Conservation (phyloP, 2,888 invertebrate species). For the Cerastis leucographa region DNA sequence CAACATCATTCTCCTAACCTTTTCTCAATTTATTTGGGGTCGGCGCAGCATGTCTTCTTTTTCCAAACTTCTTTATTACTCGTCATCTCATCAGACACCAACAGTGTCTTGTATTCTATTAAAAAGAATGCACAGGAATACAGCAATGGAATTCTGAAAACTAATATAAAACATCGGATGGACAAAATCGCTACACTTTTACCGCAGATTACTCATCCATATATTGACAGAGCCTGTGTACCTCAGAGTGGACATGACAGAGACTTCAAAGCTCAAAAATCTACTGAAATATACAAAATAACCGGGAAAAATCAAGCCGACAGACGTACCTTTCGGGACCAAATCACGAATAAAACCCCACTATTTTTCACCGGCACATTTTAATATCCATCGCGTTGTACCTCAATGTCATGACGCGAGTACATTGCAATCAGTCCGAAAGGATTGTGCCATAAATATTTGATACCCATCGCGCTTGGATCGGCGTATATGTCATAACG, state of each 20-base stretch:
- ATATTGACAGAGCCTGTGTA: neutral
- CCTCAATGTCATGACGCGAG: slow-evolving; percentile 67
- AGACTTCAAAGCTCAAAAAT: neutral
- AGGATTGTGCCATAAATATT: slow-evolving; percentile 75
- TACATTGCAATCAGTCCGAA: slow-evolving; percentile 71
- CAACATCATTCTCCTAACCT: too few relatives aligned
- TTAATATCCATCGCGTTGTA: slow-evolving; percentile 64
- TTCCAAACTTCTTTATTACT: too few relatives aligned
- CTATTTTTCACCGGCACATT: slow-evolving; percentile 54
- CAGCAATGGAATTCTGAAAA: neutral
- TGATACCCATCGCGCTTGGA: slow-evolving; percentile 61
- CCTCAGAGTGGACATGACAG: neutral
- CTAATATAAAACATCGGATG: neutral
- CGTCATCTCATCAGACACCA: too few relatives aligned
- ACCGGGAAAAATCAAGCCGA: neutral
- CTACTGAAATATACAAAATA: neutral
- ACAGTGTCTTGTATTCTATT: too few relatives aligned
- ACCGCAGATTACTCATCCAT: neutral
- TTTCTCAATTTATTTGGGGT: too few relatives aligned
- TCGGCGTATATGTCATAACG: slow-evolving; percentile 43
- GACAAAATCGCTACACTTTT: neutral
- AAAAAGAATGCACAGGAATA: neutral
- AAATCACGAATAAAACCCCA: slow-evolving; percentile 22
- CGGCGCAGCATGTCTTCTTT: too few relatives aligned
- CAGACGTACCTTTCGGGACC: neutral